Conservation (phyloP, 2,113 vertebrate species). For the Grus americana region DNA sequence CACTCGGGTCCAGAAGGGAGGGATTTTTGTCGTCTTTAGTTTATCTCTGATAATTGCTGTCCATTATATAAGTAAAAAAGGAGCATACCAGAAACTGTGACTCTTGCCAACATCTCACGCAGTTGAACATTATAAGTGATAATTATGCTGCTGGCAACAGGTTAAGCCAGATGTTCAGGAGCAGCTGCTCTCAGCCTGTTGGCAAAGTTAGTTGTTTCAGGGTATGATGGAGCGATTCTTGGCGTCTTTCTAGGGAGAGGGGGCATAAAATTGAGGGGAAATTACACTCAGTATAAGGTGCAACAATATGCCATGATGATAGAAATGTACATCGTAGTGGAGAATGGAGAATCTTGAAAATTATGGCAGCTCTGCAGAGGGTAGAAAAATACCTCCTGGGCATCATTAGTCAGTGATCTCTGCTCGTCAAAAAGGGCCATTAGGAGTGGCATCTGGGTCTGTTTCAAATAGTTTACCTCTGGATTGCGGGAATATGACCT, state of each 20-base stretch:
- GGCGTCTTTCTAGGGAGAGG: neutral
- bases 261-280: neutral
- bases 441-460: slow-evolving; percentile 21
- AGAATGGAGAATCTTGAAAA: neutral
- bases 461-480: slow-evolving; percentile 21
- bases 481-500: slow-evolving; percentile 32
- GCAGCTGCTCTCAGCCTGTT: neutral
- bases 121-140: neutral
- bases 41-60: neutral
- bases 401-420: slow-evolving; percentile 39
- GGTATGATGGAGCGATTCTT: neutral
- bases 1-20: neutral
- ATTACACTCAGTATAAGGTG: neutral
- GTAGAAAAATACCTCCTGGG: slow-evolving; percentile 32
- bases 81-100: neutral
- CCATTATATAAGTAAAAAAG: neutral
- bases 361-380: neutral
- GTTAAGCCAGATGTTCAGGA: slow-evolving; percentile 41
- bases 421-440: slow-evolving; percentile 2
- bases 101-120: neutral
- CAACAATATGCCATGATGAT: neutral
- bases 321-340: neutral
- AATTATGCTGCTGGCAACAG: slow-evolving; percentile 32
- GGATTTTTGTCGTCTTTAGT: neutral
- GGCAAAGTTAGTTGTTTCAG: neutral